Conservation (phyloP, 1,140 invertebrate species). For the Sinonovacula constricta region DNA sequence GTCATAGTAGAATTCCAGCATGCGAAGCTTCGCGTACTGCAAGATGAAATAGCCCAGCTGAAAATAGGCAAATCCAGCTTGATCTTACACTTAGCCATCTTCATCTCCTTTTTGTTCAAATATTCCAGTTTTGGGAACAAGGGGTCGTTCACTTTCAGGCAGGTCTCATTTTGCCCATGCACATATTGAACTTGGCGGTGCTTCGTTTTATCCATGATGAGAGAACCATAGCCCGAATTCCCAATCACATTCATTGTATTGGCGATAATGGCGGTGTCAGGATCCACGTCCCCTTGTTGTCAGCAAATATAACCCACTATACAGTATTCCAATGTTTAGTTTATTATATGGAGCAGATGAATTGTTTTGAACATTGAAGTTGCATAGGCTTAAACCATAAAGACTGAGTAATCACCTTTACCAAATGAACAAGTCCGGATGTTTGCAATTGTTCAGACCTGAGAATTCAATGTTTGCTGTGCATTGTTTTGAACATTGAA, state of each 20-base stretch:
- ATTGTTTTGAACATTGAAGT: no score
- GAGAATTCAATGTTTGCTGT: no score
- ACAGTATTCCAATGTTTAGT: no score
- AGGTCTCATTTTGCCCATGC: constrained; percentile 15
- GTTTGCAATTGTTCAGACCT: no score
- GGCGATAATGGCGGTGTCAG: constrained; percentile 47
- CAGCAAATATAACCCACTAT: no score
- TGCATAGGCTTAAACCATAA: no score
- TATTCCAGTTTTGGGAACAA: constrained; percentile 18
- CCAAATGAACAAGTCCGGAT: no score
- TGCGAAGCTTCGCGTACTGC: constrained; percentile 53
- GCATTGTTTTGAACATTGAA: no score
- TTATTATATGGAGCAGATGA: no score
- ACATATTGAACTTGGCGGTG: constrained; percentile 36
- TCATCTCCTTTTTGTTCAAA: constrained; percentile 41
- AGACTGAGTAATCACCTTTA: no score
- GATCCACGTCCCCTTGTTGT: constrained; percentile 50
- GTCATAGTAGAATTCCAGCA: constrained; percentile 63
- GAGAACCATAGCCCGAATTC: constrained; percentile 47
- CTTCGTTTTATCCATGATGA: constrained; percentile 54
- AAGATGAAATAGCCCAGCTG: constrained; percentile 54
- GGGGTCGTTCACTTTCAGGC: constrained; percentile 25
- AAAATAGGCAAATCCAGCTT: no score
- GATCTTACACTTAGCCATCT: constrained; percentile 41
- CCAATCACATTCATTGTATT: constrained; percentile 58